A percentile compares a stretch with the other conserved stretches of the same genome.
phyloP scores from a whole-genome alignment of 1,140 invertebrate species.

The Ridgeia piscesae region DNA sequence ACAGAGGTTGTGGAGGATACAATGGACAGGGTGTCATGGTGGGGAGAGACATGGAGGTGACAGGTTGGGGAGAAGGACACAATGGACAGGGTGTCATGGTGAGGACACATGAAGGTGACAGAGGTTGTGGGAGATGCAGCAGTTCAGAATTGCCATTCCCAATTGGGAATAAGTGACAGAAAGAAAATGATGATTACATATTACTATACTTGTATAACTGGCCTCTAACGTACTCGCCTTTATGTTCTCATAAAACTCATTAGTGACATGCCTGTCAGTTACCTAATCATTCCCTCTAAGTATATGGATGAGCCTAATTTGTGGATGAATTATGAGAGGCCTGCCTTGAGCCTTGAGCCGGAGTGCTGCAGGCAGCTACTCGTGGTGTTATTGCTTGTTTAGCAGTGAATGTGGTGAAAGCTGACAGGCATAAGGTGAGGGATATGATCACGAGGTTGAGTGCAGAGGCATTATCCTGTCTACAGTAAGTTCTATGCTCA shows the following conservation, averaged over 20 bases:
- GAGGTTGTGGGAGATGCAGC: too few relatives aligned
- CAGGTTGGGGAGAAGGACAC: too few relatives aligned
- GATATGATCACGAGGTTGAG: background rate
- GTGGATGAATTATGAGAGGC: background rate
- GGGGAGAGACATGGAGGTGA: too few relatives aligned
- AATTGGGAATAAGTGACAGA: too few relatives aligned
- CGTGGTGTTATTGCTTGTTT: background rate
- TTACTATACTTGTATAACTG: too few relatives aligned
- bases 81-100: too few relatives aligned
- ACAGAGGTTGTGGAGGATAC: too few relatives aligned
- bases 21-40: too few relatives aligned
- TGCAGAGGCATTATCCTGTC: background rate
- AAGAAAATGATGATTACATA: too few relatives aligned
- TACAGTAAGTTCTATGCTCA: background rate
- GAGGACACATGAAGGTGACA: too few relatives aligned
- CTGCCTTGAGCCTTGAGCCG: background rate
- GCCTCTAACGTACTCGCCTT: too few relatives aligned
- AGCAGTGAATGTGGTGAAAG: background rate
- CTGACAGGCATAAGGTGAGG: background rate
- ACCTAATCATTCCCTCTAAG: background rate
- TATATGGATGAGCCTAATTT: background rate
- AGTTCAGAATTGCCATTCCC: too few relatives aligned
- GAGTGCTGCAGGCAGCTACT: background rate
- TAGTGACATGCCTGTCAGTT: background rate
- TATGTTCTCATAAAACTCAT: background rate